phyloP scores from a whole-genome alignment of 64 coral and sea anemone genomes.

The Trachythela sp. region DNA sequence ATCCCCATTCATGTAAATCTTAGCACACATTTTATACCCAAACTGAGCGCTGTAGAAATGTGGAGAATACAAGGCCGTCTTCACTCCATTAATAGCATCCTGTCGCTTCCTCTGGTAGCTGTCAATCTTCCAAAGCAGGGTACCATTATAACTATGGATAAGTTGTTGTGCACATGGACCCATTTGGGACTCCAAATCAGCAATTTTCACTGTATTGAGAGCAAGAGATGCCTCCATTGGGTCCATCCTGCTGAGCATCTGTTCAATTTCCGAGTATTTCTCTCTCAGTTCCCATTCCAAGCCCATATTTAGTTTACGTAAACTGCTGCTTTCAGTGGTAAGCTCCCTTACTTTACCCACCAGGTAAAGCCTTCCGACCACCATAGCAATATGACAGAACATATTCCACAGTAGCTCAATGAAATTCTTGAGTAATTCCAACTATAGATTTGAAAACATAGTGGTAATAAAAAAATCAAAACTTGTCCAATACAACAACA shows the following conservation, averaged over 20 bases:
- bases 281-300: background rate
- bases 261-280: background rate
- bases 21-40: conserved; percentile 43
- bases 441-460: no score
- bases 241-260: background rate
- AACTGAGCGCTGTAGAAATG: conserved; percentile 48
- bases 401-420: no score
- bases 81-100: background rate
- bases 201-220: background rate
- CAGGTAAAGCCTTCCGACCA: no score
- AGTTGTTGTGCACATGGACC: background rate
- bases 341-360: background rate
- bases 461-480: no score
- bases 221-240: background rate
- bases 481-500: no score
- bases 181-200: background rate
- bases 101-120: background rate
- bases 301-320: background rate
- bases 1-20: conserved; percentile 41
- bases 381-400: no score
- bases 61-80: background rate
- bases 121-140: background rate
- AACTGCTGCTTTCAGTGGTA: background rate
- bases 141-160: background rate
- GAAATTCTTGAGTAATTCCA: no score